Evolutionary conservation across 2,888 invertebrate genomes (phyloP).

Genomic region (Metopia argyrocephala): DNA sequence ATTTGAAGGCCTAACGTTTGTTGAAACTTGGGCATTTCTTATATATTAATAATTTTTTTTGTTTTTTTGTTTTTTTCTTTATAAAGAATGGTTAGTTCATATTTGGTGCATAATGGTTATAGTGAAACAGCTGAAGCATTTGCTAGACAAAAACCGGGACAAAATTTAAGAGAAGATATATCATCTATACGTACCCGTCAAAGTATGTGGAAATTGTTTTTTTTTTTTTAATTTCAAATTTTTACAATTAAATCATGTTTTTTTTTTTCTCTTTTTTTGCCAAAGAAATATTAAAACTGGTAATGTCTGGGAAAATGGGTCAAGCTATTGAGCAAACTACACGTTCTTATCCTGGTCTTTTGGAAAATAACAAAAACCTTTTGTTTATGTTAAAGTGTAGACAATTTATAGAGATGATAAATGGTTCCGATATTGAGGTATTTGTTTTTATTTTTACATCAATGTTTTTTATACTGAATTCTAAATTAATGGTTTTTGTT

Average conservation of each 20-base stretch:
- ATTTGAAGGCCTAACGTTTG: too few relatives aligned
- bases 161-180: constrained; percentile 94
- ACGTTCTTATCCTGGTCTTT: constrained; percentile 93
- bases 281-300: constrained; percentile 95
- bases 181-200: constrained; percentile 97
- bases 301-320: constrained; percentile 95
- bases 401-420: constrained; percentile 99
- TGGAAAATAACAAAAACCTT: constrained; percentile 93
- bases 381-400: constrained; percentile 97
- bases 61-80: constrained; percentile 43
- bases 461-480: constrained; percentile 47
- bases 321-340: constrained; percentile 95
- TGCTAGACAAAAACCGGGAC: constrained; percentile 89
- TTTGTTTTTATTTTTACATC: constrained; percentile 60
- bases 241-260: constrained; percentile 4
- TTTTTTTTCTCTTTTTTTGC: constrained; percentile 24
- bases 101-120: constrained; percentile 98
- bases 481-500: constrained; percentile 56
- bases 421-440: constrained; percentile 90
- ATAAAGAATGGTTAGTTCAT: constrained; percentile 95
- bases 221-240: not conserved
- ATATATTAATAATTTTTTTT: too few relatives aligned
- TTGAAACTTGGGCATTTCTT: too few relatives aligned
- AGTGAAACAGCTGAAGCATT: constrained; percentile 97
- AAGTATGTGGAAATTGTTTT: constrained; percentile 81